phyloP scores from a whole-genome alignment of 2,888 invertebrate genomes.

The Ormia ochracea region DNA sequence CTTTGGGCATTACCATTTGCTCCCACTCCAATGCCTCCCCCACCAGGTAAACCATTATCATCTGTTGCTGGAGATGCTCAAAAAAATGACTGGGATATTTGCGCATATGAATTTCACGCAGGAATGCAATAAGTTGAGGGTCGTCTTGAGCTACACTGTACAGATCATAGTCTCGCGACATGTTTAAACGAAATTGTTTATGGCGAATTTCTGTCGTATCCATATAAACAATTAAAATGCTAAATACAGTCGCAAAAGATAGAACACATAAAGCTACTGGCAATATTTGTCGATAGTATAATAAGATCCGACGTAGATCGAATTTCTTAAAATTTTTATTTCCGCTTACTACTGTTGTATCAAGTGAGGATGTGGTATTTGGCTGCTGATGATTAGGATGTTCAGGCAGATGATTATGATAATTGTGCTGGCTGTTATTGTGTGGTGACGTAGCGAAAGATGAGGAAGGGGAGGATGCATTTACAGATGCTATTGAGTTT shows the following conservation, averaged over 20 bases:
- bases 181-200: conserved; percentile 87
- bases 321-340: conserved; percentile 75
- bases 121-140: conserved; percentile 84
- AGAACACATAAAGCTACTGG: conserved; percentile 85
- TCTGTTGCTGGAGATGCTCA: conserved; percentile 60
- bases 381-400: conserved; percentile 45
- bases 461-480: conserved; percentile 57
- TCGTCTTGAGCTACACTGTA: conserved; percentile 86
- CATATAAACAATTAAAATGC: conserved; percentile 87
- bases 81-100: conserved; percentile 75
- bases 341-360: conserved; percentile 61
- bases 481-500: conserved; percentile 66
- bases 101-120: conserved; percentile 83
- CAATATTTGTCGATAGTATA: conserved; percentile 78
- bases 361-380: conserved; percentile 61
- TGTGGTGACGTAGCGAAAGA: conserved; percentile 50
- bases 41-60: conserved; percentile 1
- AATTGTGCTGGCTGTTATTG: conserved; percentile 62
- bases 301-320: conserved; percentile 74
- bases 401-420: conserved; percentile 64
- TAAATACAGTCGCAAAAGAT: conserved; percentile 88
- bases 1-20: neutral
- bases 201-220: conserved; percentile 86
- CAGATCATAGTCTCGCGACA: conserved; percentile 87
- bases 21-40: neutral